Conservation (phyloP, 1,140 invertebrate species). For the Andrena cerasifolii region DNA sequence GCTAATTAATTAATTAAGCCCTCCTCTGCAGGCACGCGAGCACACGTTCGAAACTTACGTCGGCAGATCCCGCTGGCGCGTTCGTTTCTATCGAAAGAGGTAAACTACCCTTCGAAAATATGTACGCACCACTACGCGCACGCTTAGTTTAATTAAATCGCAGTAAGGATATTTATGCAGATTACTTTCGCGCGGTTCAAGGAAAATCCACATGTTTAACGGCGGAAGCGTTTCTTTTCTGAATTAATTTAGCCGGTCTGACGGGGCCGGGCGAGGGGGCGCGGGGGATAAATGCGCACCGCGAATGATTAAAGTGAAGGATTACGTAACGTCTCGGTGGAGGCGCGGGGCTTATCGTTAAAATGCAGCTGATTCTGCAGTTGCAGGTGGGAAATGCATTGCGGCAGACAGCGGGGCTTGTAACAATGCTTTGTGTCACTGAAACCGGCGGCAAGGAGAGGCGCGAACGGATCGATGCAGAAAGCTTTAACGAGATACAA, state of each 20-base stretch:
- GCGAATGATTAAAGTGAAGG: constrained; percentile 24
- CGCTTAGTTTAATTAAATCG: not conserved
- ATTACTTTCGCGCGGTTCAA: not conserved
- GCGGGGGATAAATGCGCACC: not conserved
- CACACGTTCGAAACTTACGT: too few relatives aligned
- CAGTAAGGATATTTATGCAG: too few relatives aligned
- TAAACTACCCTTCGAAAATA: too few relatives aligned
- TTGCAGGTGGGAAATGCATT: constrained; percentile 20
- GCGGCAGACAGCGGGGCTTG: not conserved
- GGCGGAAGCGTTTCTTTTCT: not conserved
- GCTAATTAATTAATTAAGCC: too few relatives aligned
- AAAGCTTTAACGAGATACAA: constrained; percentile 29
- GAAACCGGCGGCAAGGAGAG: not conserved
- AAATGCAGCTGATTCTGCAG: constrained; percentile 29
- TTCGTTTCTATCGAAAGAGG: too few relatives aligned
- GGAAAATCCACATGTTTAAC: not conserved
- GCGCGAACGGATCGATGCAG: constrained; percentile 3
- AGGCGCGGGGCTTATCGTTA: constrained; percentile 12
- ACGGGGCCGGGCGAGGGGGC: not conserved
- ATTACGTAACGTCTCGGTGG: constrained; percentile 16
- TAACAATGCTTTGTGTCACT: constrained; percentile 34
- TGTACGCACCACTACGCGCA: too few relatives aligned
- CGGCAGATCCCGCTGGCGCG: too few relatives aligned
- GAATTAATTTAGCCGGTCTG: not conserved
- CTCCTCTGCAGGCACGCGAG: too few relatives aligned